Evolutionary conservation across 2,888 invertebrate genomes (phyloP), one percentile per base, ranked within the genome.

Genomic region (Agrochola circellaris): DNA sequence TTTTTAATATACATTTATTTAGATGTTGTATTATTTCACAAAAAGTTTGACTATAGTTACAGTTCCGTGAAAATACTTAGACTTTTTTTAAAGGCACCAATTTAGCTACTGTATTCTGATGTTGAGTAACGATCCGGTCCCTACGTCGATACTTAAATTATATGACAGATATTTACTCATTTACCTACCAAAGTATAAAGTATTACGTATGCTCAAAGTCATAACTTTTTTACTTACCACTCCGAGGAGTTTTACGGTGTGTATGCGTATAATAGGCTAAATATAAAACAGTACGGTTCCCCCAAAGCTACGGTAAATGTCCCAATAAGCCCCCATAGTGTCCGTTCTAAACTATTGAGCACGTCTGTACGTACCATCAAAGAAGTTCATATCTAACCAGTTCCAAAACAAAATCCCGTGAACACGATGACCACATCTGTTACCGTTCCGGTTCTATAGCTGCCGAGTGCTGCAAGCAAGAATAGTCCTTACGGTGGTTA

Each of bases 321-420:
- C 73, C 82, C 83, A 81, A 89, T 88, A 89, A 86, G 79, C 88
- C 79, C 67, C 71, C 75, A 78, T 84, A 83, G 81, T 71, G 79
- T 86, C 81, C 80, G 71, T 70, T 86, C 83, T 89, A 84, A 88
- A 86, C 88, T 88, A 89, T 84, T 81, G 77, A 84, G 67, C 80
- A 77, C 56, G 69, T 60, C 56, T 89, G 73, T 83, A 85, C 82
- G 38, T 71, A n/a, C n/a, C n/a, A n/a, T n/a, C n/a, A n/a, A n/a
- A n/a, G n/a, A n/a, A n/a, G n/a, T n/a, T n/a, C n/a, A n/a, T n/a
- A n/a, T n/a, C n/a, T n/a, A n/a, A n/a, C n/a, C n/a, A n/a, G n/a
- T n/a, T n/a, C n/a, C n/a, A n/a, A n/a, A n/a, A n/a, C n/a, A n/a
- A n/a, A n/a, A n/a, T n/a, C n/a, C n/a, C n/a, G n/a, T n/a, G n/a